Conservation (phyloP, 2,888 invertebrate species). For the Coelopa pilipes region DNA sequence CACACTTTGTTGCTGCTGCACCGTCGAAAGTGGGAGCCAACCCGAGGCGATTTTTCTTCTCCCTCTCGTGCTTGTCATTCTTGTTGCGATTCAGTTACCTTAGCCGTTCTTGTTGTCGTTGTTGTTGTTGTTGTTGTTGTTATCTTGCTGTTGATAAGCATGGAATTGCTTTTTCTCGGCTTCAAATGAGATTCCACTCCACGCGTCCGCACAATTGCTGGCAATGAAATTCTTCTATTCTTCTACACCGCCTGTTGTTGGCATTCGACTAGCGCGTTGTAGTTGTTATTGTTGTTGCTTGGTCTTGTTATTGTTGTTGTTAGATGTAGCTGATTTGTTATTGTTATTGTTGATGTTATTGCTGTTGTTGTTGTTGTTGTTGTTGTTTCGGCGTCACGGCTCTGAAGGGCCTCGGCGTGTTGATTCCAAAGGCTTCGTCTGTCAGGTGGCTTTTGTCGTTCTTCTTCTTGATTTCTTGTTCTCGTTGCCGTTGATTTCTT, state of each 20-base stretch:
- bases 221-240: background rate
- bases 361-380: too few species aligned
- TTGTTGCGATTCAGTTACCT: background rate
- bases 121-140: conserved; percentile 26
- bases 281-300: background rate
- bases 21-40: background rate
- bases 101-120: background rate
- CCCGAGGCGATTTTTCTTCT: too few species aligned
- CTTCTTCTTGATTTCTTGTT: background rate
- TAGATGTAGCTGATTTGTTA: background rate
- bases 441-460: background rate
- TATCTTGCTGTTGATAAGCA: conserved; percentile 30
- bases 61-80: too few species aligned
- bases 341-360: too few species aligned
- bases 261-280: background rate
- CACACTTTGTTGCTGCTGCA: too few species aligned
- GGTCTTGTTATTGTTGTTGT: background rate
- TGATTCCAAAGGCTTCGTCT: background rate
- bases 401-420: too few species aligned
- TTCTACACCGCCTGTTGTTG: background rate
- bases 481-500: background rate
- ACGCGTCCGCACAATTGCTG: background rate
- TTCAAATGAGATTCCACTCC: conserved; percentile 14
- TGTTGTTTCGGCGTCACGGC: too few species aligned
- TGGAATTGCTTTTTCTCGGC: conserved; percentile 31